A percentile compares a stretch with the other conserved stretches of the same genome.
phyloP scores from a whole-genome alignment of 2,113 vertebrate genomes.

The Gymnorhina tibicen region DNA sequence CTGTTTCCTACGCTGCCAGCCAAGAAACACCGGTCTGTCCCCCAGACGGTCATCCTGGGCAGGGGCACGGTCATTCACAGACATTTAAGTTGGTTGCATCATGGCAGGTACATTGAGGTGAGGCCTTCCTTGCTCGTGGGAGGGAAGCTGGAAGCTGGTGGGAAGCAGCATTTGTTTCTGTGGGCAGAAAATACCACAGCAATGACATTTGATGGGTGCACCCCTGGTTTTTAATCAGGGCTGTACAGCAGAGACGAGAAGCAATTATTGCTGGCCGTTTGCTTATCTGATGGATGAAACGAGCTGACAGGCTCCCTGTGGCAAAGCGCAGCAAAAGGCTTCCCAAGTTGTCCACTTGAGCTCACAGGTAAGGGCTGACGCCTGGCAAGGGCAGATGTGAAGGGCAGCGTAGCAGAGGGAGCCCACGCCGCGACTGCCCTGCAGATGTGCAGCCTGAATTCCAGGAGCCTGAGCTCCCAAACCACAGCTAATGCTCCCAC shows the following conservation, averaged over 20 bases:
- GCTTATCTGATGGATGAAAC: background rate
- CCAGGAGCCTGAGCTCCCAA: background rate
- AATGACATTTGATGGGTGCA: background rate
- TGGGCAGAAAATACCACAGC: background rate
- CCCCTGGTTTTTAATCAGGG: background rate
- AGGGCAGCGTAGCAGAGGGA: accelerated
- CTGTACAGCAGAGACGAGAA: background rate
- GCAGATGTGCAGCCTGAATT: background rate
- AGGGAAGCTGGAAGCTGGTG: background rate
- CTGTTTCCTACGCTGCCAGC: background rate
- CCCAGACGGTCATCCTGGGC: background rate
- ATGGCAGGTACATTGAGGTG: background rate
- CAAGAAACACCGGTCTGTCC: background rate
- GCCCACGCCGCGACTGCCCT: accelerated
- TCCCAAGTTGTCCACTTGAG: background rate
- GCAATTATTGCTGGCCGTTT: background rate
- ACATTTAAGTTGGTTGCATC: background rate
- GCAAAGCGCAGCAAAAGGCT: background rate
- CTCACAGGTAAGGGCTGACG: background rate
- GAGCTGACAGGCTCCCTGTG: background rate
- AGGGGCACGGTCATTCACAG: background rate
- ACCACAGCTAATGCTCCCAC: background rate
- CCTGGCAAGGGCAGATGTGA: background rate
- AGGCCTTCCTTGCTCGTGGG: background rate
- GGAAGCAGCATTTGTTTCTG: background rate